These are phyloP conservation scores for Montipora capitata DNA, from an alignment of 92 coral and sea anemone species.

Conservation along the genomic window DNA sequence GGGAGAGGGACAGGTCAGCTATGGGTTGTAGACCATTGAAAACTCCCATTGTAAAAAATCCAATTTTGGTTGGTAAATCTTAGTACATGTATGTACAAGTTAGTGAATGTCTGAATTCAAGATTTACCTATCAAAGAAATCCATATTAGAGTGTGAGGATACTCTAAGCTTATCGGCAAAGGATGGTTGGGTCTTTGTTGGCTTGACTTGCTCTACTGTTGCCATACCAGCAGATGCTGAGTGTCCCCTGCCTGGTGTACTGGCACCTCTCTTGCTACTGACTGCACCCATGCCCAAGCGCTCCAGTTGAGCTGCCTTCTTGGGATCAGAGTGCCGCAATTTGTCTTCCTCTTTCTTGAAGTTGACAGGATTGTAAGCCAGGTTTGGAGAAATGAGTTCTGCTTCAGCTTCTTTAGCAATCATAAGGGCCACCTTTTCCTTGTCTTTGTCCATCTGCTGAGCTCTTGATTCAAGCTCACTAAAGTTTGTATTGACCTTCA, in stretches of 20 bases:
- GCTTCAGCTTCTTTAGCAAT: conserved; percentile 86
- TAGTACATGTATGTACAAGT: too few relatives aligned
- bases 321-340: conserved; percentile 92
- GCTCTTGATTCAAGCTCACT: conserved; percentile 92
- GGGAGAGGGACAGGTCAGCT: too few relatives aligned
- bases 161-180: conserved; percentile 85
- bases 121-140: conserved; percentile 94
- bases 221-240: conserved; percentile 97
- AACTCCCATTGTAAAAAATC: too few relatives aligned
- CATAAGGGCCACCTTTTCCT: conserved; percentile 84
- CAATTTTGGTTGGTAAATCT: too few relatives aligned
- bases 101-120: background rate
- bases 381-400: conserved; percentile 87
- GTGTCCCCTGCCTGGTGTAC: conserved; percentile 87
- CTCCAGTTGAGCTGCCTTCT: conserved; percentile 96
- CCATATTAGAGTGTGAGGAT: conserved; percentile 77
- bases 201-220: conserved; percentile 93
- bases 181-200: conserved; percentile 73
- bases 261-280: conserved; percentile 57
- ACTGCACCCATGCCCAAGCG: conserved; percentile 98
- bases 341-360: conserved; percentile 95
- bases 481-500: conserved; percentile 92
- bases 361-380: conserved; percentile 87
- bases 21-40: too few relatives aligned
- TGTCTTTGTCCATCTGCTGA: conserved; percentile 86